phyloP scores from a whole-genome alignment of 2,888 invertebrate species.

The Apodemia mormo region DNA sequence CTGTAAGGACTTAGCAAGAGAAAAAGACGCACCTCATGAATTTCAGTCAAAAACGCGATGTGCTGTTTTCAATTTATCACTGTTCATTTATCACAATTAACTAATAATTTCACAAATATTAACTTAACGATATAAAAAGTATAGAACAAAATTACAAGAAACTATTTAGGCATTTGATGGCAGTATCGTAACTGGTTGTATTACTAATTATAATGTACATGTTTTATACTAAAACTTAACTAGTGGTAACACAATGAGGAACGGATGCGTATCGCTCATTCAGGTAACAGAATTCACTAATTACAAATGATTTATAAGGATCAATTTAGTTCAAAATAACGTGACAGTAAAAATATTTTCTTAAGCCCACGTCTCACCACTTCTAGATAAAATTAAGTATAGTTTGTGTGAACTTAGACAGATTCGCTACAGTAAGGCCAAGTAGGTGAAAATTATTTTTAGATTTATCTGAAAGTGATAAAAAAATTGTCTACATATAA shows the following conservation, averaged over 20 bases:
- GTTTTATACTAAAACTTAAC: conserved; percentile 71
- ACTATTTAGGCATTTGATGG: conserved; percentile 81
- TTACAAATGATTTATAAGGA: conserved; percentile 37
- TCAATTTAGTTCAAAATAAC: conserved; percentile 28
- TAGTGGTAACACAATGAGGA: conserved; percentile 81
- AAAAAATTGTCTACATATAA: not conserved
- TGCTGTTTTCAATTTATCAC: conserved; percentile 51
- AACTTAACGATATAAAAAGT: conserved; percentile 56
- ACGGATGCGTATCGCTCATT: conserved; percentile 75
- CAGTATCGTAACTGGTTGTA: conserved; percentile 79
- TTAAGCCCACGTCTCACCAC: not conserved
- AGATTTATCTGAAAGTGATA: conserved; percentile 1
- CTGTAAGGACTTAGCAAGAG: conserved; percentile 25
- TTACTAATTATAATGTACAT: conserved; percentile 74
- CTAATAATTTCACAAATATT: conserved; percentile 73
- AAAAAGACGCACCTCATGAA: conserved; percentile 22
- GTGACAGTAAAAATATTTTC: not conserved
- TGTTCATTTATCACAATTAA: conserved; percentile 74
- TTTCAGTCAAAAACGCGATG: conserved; percentile 31
- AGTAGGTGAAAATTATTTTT: not conserved
- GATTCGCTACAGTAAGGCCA: not conserved
- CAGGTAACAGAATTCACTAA: conserved; percentile 69
- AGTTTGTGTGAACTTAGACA: not conserved
- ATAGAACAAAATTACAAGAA: conserved; percentile 65
- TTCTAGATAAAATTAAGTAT: not conserved